These are phyloP conservation scores for Geotrupes spiniger DNA, from an alignment of 2,888 invertebrate species.

Conservation along the genomic window DNA sequence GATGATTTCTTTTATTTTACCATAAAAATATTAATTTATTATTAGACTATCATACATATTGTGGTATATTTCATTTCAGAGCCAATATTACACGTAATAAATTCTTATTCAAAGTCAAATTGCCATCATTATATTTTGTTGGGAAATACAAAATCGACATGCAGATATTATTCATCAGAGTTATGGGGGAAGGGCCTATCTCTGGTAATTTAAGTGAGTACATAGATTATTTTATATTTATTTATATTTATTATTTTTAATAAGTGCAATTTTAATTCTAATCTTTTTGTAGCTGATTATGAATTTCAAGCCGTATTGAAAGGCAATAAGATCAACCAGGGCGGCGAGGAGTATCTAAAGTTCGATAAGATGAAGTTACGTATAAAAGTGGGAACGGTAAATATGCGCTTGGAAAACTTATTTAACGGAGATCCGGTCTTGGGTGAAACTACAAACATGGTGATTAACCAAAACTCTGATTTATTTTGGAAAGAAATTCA, in stretches of 20 bases:
- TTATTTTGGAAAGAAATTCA: conserved; percentile 65
- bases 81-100: conserved; percentile 57
- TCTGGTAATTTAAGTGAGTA: conserved; percentile 67
- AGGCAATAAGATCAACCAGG: conserved; percentile 57
- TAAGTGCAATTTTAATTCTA: neutral
- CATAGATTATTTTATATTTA: too few species aligned
- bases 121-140: conserved; percentile 59
- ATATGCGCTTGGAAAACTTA: conserved; percentile 62
- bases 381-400: conserved; percentile 59
- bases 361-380: conserved; percentile 65
- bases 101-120: conserved; percentile 60
- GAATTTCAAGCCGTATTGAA: conserved; percentile 62
- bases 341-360: conserved; percentile 58
- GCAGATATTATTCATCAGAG: conserved; percentile 59
- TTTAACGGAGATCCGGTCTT: conserved; percentile 59
- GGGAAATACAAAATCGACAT: conserved; percentile 70
- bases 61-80: conserved; percentile 5
- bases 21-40: too few species aligned
- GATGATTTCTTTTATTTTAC: too few species aligned
- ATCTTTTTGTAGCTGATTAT: conserved; percentile 58
- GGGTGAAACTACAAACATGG: conserved; percentile 63
- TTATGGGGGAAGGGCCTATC: conserved; percentile 64
- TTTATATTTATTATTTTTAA: too few species aligned
- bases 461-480: conserved; percentile 66
- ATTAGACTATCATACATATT: too few species aligned